A percentile compares a stretch with the other conserved stretches of the same genome.
Conservation (phyloP, 2,888 invertebrate species). For the Troides aeacus region DNA sequence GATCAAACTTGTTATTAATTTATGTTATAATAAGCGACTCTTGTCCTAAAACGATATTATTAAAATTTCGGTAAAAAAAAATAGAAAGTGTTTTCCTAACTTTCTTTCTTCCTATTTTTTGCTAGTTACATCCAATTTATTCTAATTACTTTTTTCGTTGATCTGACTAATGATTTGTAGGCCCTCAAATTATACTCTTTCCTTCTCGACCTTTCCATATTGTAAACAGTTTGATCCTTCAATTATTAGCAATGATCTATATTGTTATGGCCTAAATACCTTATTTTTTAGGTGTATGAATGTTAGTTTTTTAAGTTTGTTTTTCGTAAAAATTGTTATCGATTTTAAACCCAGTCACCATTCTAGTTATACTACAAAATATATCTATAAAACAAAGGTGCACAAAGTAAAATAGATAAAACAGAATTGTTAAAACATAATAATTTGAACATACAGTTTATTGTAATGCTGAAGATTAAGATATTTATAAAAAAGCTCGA, state of each 20-base stretch:
- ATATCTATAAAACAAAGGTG: too few relatives aligned
- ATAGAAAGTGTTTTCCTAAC: background rate
- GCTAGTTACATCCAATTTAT: background rate
- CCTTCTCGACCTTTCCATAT: background rate
- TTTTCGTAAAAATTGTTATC: too few relatives aligned
- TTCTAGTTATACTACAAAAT: too few relatives aligned
- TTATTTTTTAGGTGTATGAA: too few relatives aligned
- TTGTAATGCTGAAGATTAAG: slow-evolving; percentile 22
- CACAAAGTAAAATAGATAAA: background rate
- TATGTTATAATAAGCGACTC: background rate
- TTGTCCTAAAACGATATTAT: too few relatives aligned
- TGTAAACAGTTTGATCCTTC: too few relatives aligned
- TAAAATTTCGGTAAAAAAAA: too few relatives aligned
- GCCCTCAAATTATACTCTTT: background rate
- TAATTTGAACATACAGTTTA: slow-evolving; percentile 13
- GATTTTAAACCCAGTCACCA: too few relatives aligned
- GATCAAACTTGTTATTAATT: background rate
- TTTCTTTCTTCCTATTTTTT: background rate
- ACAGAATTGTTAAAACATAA: background rate
- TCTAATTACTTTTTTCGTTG: background rate
- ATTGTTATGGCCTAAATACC: too few relatives aligned
- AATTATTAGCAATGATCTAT: too few relatives aligned
- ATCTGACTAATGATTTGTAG: background rate
- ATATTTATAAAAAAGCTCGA: slow-evolving; percentile 23
- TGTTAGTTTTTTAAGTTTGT: too few relatives aligned